phyloP scores from a whole-genome alignment of 2,113 vertebrate genomes.

The Pterocles gutturalis region DNA sequence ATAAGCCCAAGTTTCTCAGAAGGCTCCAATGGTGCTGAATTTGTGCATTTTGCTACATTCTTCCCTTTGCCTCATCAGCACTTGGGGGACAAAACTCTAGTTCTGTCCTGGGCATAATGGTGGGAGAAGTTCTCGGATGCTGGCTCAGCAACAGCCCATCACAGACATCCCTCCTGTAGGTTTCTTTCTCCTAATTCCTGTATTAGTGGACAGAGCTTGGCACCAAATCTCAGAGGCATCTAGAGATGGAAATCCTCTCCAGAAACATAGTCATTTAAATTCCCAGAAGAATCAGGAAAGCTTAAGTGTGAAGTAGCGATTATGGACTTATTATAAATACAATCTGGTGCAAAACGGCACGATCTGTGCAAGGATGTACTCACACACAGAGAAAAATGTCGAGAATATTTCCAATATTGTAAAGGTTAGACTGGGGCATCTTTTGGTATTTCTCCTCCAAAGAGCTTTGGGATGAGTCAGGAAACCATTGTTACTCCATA shows the following conservation, averaged over 20 bases:
- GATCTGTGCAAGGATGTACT: not conserved
- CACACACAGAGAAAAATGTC: not conserved
- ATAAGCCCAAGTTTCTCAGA: not conserved
- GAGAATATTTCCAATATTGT: not conserved
- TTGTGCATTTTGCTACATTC: not conserved
- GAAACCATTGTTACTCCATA: not conserved
- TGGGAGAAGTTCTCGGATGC: not conserved
- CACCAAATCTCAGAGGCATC: not conserved
- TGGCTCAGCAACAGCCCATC: not conserved
- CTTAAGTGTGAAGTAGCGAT: not conserved
- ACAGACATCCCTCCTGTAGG: not conserved
- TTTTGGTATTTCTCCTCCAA: not conserved
- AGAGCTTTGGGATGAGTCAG: constrained; percentile 1
- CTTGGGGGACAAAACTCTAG: not conserved
- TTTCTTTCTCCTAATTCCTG: not conserved
- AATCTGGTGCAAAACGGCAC: not conserved
- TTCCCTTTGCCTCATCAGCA: not conserved
- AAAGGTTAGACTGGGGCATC: not conserved
- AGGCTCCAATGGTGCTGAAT: not conserved
- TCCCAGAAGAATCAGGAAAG: not conserved
- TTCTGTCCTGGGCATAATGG: not conserved
- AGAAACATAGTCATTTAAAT: not conserved
- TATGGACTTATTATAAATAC: not conserved
- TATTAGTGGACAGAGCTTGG: not conserved
- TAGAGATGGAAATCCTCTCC: not conserved